A percentile compares a stretch with the other conserved stretches of the same genome.
phyloP scores from a whole-genome alignment of 2,888 invertebrate genomes.

The Xestia ashworthii region DNA sequence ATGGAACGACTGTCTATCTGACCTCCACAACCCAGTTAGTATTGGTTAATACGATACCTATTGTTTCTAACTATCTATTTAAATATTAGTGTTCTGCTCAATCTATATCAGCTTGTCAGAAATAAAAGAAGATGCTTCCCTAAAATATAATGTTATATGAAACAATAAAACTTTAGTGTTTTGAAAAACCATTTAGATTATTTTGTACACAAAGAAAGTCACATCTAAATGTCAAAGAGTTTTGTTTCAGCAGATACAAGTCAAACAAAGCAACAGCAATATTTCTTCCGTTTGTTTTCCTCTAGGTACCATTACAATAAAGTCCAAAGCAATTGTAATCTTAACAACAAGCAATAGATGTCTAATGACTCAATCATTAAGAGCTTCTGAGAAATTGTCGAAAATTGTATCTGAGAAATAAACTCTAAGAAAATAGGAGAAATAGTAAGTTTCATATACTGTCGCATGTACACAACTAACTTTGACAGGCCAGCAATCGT shows the following conservation, averaged over 20 bases:
- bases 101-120: background rate
- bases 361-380: conserved; percentile 44
- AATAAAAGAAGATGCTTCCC: conserved; percentile 10
- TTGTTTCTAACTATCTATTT: no score
- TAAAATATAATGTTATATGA: conserved; percentile 1
- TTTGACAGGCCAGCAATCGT: conserved; percentile 71
- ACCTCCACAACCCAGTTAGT: no score
- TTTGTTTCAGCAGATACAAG: conserved; percentile 34
- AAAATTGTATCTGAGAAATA: conserved; percentile 21
- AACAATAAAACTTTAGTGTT: conserved; percentile 25
- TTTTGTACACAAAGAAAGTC: conserved; percentile 49
- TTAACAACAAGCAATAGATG: conserved; percentile 37
- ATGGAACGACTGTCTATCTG: no score
- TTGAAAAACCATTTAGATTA: conserved; percentile 56
- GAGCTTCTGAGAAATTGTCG: conserved; percentile 6
- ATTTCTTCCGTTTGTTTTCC: conserved; percentile 52
- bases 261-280: conserved; percentile 43
- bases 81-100: background rate
- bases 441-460: conserved; percentile 53
- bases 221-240: conserved; percentile 41
- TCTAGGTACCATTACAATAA: conserved; percentile 23
- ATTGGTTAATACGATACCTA: no score
- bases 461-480: conserved; percentile 58
- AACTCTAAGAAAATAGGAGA: conserved; percentile 33
- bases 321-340: conserved; percentile 49